A percentile compares a stretch with the other conserved stretches of the same genome.
phyloP scores from a whole-genome alignment of 2,113 vertebrate species.

The Neopipo cinnamomea region DNA sequence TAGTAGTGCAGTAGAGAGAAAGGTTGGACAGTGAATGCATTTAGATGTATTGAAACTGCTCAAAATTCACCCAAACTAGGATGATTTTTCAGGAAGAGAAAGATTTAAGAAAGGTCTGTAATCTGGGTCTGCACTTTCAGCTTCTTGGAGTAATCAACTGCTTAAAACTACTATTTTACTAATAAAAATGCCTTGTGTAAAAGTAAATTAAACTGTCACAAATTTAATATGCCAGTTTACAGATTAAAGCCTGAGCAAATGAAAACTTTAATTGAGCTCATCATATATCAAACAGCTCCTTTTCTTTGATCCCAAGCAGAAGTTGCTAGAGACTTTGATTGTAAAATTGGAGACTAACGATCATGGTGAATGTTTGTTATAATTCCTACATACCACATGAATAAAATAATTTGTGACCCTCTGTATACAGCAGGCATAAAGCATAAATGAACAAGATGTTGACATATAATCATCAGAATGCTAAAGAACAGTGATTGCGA shows the following conservation, averaged over 20 bases:
- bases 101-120: background rate
- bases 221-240: background rate
- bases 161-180: background rate
- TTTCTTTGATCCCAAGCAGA: slow-evolving; percentile 16
- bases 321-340: background rate
- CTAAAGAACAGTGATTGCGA: background rate
- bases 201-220: slow-evolving; percentile 7
- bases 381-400: background rate
- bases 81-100: background rate
- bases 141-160: background rate
- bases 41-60: background rate
- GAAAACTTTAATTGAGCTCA: slow-evolving; percentile 17
- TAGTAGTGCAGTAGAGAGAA: background rate
- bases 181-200: background rate
- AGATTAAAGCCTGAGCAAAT: slow-evolving; percentile 1
- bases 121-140: background rate
- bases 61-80: background rate
- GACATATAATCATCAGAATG: background rate
- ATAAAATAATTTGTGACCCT: background rate
- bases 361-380: background rate
- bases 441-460: background rate
- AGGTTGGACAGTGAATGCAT: background rate
- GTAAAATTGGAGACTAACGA: background rate
- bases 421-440: background rate
- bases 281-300: background rate